Conservation (phyloP, 2,888 invertebrate genomes). For the Melanargia galathea region DNA sequence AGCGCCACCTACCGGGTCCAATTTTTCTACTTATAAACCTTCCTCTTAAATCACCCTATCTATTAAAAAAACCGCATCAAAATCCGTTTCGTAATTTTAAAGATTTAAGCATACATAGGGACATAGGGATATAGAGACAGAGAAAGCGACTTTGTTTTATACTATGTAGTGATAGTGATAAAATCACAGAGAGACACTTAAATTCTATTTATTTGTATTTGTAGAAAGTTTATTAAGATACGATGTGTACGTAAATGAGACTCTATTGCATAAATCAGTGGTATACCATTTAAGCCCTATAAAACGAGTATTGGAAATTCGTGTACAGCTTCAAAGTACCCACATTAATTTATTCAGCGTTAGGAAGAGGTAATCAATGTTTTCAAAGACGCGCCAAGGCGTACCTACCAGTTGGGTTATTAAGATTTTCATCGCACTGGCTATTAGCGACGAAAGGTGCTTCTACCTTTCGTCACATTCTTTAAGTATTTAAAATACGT, state of each 20-base stretch:
- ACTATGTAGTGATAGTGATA: no score
- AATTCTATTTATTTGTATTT: no score
- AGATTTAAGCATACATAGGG: no score
- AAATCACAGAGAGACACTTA: no score
- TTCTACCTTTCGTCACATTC: not conserved
- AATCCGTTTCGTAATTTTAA: no score
- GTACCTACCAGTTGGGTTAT: not conserved
- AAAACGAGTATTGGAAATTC: not conserved
- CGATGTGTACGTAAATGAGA: not conserved
- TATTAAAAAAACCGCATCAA: no score
- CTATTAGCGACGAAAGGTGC: not conserved
- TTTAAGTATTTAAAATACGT: not conserved
- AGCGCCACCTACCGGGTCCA: no score
- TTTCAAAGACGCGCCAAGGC: constrained; percentile 53
- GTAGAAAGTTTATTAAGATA: not conserved
- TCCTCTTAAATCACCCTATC: no score
- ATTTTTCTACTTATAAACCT: no score
- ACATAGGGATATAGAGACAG: no score
- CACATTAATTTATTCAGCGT: constrained; percentile 58
- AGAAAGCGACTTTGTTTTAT: no score
- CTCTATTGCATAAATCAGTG: not conserved
- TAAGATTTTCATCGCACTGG: constrained; percentile 8
- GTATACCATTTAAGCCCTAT: not conserved
- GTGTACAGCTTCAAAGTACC: constrained; percentile 35
- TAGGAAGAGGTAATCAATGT: constrained; percentile 66